Evolutionary conservation across 2,797 vertebrate genomes (phyloP).

Genomic region (Anisognathus igniventris): DNA sequence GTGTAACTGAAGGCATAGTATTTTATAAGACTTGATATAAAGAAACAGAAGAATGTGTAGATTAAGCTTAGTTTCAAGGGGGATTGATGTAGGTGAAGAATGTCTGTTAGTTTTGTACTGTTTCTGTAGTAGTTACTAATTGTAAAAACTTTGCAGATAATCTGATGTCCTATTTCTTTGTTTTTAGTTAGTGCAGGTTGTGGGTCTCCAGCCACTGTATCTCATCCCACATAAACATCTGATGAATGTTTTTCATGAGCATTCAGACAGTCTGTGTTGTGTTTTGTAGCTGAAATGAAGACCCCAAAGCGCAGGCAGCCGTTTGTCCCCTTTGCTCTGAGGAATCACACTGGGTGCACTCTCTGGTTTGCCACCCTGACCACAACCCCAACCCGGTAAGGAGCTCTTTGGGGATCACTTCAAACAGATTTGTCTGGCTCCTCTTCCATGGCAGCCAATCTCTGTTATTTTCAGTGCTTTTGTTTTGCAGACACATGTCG

Average conservation of each 20-base stretch:
- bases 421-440: background rate
- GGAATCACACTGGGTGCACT: constrained; percentile 96
- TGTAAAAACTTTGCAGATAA: background rate
- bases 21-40: background rate
- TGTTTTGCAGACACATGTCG: background rate
- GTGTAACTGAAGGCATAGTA: background rate
- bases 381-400: constrained; percentile 94
- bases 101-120: background rate
- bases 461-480: background rate
- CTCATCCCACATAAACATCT: background rate
- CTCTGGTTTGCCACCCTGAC: constrained; percentile 95
- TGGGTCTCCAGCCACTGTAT: background rate
- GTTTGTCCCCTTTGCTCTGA: constrained; percentile 90
- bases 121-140: background rate
- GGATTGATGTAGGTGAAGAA: background rate
- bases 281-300: constrained; percentile 81
- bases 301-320: constrained; percentile 91
- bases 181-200: background rate
- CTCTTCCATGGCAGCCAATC: background rate
- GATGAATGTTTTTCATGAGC: background rate
- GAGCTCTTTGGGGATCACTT: background rate
- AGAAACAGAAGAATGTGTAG: background rate
- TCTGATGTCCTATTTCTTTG: background rate
- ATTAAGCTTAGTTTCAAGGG: background rate
- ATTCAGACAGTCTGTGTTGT: background rate